Evolutionary conservation across 2,797 vertebrate genomes (phyloP), one percentile per base, ranked within the genome.

Genomic region (Lycodopsis pacificus): DNA sequence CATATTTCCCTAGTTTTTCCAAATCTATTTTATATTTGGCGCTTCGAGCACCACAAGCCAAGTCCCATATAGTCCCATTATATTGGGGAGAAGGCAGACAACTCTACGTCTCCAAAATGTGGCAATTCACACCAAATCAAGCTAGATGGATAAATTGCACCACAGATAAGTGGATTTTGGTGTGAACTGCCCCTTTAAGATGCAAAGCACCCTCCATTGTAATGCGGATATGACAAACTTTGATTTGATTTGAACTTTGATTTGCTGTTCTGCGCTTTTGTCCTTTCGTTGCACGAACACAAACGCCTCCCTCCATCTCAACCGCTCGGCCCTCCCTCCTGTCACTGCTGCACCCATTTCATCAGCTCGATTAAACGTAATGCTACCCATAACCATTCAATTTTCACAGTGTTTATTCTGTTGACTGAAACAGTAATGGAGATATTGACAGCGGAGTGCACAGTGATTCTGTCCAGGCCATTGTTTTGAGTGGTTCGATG

Each of bases 401-500:
- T 89, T 86, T 82, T 65, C 71, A 56, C 82, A 20, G 68, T 85
- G 81, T 83, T 89, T 88, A 87, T 82, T 83, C 77, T 71, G 64
- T 70, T 77, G 86, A 86, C 86, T 75, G 78, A 83, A 81, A 82
- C 71, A 65, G 32, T 79, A 81, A 89, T 84, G 82, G 78, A 83
- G 82, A 88, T 86, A 87, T 88, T 75, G 89, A 90, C 77, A 34
- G 65, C 19, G 0, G n/a, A 73, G 73, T 71, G 84, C 58, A 44
- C 65, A 86, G 71, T 81, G 74, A 82, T 79, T 86, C 73, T 76
- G 85, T 84, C 74, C 81, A 80, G 80, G 74, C 77, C 85, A 83
- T 85, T 86, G 88, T 84, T 85, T 78, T 85, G 88, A 92, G 89
- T 90, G 88, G 73, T 89, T 84, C n/a, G 15, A 82, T 77, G 68